Evolutionary conservation across 1,140 invertebrate genomes (phyloP).

Genomic region (Medauroidea extradentata): DNA sequence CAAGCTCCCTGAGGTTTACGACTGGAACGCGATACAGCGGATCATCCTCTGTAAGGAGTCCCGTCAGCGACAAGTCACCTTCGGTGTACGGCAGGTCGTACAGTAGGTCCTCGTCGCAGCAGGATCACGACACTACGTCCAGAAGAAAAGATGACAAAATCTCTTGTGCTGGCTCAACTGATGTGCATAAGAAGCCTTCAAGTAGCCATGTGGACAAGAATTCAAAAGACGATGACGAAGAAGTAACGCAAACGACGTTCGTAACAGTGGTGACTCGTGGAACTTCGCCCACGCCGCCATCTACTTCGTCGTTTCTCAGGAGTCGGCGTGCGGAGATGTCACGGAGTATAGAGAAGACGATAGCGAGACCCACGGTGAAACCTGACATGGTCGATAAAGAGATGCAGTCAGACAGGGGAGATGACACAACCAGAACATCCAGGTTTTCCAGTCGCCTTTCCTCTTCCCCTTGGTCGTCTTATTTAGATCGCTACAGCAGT

Average conservation of each 20-base stretch:
- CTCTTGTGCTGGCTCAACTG: not conserved
- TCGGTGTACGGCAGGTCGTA: constrained; percentile 11
- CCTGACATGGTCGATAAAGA: constrained; percentile 57
- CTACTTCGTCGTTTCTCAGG: constrained; percentile 55
- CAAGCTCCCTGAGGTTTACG: constrained; percentile 6
- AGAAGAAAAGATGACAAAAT: constrained; percentile 8
- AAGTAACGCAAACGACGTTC: not conserved
- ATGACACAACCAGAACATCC: constrained; percentile 56
- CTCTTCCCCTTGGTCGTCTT: constrained; percentile 59
- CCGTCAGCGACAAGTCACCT: constrained; percentile 11
- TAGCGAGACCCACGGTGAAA: constrained; percentile 50
- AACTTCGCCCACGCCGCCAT: constrained; percentile 69
- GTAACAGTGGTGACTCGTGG: constrained; percentile 63
- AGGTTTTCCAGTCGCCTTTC: constrained; percentile 51
- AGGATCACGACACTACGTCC: not conserved
- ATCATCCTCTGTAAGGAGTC: constrained; percentile 1
- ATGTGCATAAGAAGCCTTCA: too few species aligned
- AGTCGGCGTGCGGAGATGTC: constrained; percentile 63
- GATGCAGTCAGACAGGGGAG: constrained; percentile 61
- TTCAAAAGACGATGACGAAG: not conserved
- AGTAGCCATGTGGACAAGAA: too few species aligned
- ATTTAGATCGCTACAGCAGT: constrained; percentile 52
- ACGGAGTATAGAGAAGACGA: constrained; percentile 62
- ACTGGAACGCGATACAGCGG: not conserved
- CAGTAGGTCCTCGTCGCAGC: constrained; percentile 19